Evolutionary conservation across 2,113 vertebrate genomes (phyloP).

Genomic region (Mirza zaza): DNA sequence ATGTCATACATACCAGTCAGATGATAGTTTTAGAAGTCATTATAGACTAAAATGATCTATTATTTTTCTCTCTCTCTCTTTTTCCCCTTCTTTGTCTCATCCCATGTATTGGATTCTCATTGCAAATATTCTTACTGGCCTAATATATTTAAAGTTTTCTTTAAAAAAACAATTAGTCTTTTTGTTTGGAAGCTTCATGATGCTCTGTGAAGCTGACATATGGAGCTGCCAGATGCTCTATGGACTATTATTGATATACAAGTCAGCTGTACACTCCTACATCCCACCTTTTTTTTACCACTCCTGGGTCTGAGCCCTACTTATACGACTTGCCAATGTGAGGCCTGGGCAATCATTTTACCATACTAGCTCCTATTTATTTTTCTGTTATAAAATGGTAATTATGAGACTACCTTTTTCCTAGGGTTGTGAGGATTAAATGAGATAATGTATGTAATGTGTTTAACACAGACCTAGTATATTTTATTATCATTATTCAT

Average conservation of each 20-base stretch:
- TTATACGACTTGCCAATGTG: neutral
- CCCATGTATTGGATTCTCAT: neutral
- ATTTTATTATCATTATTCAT: conserved; percentile 2
- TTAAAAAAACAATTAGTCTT: neutral
- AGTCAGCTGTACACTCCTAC: neutral
- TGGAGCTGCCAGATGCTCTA: neutral
- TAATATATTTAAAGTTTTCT: neutral
- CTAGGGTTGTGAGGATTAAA: neutral
- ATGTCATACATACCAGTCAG: neutral
- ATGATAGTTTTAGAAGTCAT: neutral
- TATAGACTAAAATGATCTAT: neutral
- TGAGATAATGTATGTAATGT: neutral
- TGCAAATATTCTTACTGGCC: neutral
- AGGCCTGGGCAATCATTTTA: neutral
- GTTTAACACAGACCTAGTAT: neutral
- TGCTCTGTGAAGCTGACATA: neutral
- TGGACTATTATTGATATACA: neutral
- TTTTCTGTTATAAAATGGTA: neutral
- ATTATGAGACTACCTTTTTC: neutral
- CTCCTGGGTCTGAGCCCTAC: neutral
- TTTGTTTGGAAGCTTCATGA: neutral
- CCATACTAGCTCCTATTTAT: neutral
- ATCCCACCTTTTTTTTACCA: neutral
- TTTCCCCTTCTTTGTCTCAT: too few relatives aligned
- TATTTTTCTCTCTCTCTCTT: neutral